Percentiles rank a stretch among this genome's conserved stretches.
Evolutionary conservation across 2,797 vertebrate species (phyloP).

Genomic region (Pipistrellus kuhlii): DNA sequence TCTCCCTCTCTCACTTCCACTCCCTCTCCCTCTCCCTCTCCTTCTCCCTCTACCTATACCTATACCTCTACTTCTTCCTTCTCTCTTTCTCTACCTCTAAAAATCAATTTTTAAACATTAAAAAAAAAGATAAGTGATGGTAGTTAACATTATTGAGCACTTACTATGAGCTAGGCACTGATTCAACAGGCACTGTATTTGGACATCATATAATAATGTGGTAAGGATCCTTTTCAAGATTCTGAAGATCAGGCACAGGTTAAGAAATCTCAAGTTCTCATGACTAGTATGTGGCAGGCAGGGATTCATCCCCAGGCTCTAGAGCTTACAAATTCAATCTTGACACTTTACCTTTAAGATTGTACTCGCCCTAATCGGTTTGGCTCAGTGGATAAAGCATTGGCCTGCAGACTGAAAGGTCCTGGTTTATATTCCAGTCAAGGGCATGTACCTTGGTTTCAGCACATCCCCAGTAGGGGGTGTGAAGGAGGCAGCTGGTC

Average conservation of each 20-base stretch:
- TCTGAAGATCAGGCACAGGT: neutral
- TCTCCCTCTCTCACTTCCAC: neutral
- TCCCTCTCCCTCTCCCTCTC: too few relatives aligned
- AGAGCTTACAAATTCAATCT: neutral
- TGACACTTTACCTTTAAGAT: neutral
- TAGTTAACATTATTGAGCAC: neutral
- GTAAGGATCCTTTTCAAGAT: neutral
- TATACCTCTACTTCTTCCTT: too few relatives aligned
- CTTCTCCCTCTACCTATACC: neutral
- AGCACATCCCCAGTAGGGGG: too few relatives aligned
- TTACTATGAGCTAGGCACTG: neutral
- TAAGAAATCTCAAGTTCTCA: neutral
- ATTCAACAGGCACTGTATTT: neutral
- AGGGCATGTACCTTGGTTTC: too few relatives aligned
- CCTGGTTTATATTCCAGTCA: too few relatives aligned
- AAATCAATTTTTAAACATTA: neutral
- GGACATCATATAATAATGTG: neutral
- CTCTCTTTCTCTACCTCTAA: neutral
- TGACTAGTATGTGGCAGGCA: neutral
- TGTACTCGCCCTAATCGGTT: neutral
- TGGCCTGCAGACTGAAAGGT: too few relatives aligned
- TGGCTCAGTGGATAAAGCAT: too few relatives aligned
- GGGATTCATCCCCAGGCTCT: neutral
- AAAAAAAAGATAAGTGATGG: neutral
- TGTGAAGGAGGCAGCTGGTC: too few relatives aligned